Percentiles rank a stretch among this genome's conserved stretches.
Evolutionary conservation across 2,113 vertebrate genomes (phyloP).

Genomic region (Pseudorasbora parva): DNA sequence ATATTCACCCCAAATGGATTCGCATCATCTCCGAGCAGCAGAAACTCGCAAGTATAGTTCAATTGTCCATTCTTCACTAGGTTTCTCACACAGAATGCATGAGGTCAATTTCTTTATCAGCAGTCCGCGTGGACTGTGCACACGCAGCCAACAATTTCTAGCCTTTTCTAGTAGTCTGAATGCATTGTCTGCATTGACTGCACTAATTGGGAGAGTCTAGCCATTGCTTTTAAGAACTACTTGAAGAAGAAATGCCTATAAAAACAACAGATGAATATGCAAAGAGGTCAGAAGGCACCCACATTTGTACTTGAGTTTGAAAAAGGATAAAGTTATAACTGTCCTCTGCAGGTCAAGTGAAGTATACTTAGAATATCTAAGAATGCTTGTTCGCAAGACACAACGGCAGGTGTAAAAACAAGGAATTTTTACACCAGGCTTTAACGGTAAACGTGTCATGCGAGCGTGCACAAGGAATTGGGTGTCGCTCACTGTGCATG

Average conservation of each 20-base stretch:
- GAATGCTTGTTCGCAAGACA: neutral
- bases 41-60: neutral
- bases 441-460: neutral
- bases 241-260: neutral
- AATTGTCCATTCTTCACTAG: neutral
- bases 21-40: neutral
- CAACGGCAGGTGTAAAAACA: neutral
- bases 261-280: neutral
- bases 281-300: neutral
- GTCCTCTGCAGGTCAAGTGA: neutral
- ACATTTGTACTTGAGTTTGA: neutral
- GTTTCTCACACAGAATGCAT: no score
- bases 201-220: neutral
- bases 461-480: constrained; percentile 3
- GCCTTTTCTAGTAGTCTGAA: neutral
- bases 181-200: neutral
- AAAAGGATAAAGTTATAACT: neutral
- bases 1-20: neutral
- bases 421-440: neutral
- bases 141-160: neutral
- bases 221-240: neutral
- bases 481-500: neutral
- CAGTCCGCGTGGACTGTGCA: no score
- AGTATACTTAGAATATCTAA: neutral
- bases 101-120: no score